Conservation (phyloP, 2,797 vertebrate species). For the Diplodus sargus region DNA sequence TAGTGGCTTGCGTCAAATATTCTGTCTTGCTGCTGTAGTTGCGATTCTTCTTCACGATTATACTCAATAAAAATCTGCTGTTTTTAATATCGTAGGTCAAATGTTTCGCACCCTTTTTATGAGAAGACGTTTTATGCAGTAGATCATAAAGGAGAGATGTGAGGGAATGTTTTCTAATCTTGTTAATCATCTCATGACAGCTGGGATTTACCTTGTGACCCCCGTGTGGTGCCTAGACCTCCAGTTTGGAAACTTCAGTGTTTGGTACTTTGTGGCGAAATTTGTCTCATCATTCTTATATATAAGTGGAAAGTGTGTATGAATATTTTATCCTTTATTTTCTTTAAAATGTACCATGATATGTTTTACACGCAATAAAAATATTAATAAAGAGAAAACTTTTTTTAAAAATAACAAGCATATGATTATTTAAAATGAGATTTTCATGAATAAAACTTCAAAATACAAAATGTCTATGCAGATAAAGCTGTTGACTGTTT, state of each 20-base stretch:
- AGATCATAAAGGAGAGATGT: background rate
- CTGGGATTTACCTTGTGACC: background rate
- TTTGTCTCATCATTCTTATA: background rate
- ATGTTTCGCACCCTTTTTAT: background rate
- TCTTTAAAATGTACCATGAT: background rate
- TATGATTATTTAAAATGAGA: background rate
- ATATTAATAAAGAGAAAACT: slow-evolving; percentile 26
- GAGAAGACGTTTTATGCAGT: no score
- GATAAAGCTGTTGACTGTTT: slow-evolving; percentile 7
- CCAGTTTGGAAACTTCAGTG: background rate
- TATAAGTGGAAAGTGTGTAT: slow-evolving; percentile 1
- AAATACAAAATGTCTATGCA: slow-evolving; percentile 2
- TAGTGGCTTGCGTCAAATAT: slow-evolving; percentile 35
- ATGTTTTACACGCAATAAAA: slow-evolving; percentile 35
- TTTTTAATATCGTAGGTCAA: background rate
- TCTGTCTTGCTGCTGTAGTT: slow-evolving; percentile 50
- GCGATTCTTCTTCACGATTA: background rate
- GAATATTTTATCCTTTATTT: slow-evolving; percentile 24
- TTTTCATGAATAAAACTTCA: background rate
- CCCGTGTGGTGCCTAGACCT: background rate
- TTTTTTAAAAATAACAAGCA: background rate
- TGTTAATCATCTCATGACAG: background rate
- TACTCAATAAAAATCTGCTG: background rate
- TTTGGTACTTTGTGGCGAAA: slow-evolving; percentile 36
- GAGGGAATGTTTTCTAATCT: background rate